Evolutionary conservation across 2,888 invertebrate genomes (phyloP), one percentile per base, ranked within the genome.

Genomic region (Agriopis leucophaearia): DNA sequence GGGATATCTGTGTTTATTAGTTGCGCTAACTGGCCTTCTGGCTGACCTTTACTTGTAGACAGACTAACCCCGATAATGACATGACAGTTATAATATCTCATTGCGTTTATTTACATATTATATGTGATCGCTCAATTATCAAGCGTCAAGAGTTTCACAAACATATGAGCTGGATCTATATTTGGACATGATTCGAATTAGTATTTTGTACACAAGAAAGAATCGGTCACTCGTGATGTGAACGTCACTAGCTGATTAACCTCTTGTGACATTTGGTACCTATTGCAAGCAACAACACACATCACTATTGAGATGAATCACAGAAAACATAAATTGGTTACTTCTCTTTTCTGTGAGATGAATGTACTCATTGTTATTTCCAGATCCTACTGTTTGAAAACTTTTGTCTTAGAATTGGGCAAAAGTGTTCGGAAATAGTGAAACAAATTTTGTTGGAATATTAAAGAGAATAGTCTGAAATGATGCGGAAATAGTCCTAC

Each of bases 1-100:
- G n/a, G n/a, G n/a, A n/a, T 71, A 16, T 7, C 4, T 52, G 18
- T 55, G 45, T 72, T 76, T 72, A 66, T 75, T 74, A 79, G 76
- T 77, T 73, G 74, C 76, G 76, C 74, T 72, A 77, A 66, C 51
- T 61, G 77, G 78, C 80, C 81, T 81, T 79, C 74, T 65, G 74
- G 45, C 59, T 81, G 83, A 80, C 83, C 83, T 83, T 77, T 75
- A 63, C 64, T 62, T 66, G 70, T 64, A 58, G 63, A 73, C 64
- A 76, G 69, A 71, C 27, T 27, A 47, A 2, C 7, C 5, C 12
- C 74, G 72, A 64, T 61, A 45, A 58, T 45, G 12, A 45, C 42
- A 75, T 75, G 78, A 81, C 58, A 48, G 15, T 78, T 56, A 47
- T 47, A 52, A 56, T 57, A 35, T 54, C 56, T 54, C 56, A 48